Evolutionary conservation across 2,797 vertebrate genomes (phyloP).

Genomic region (Monodelphis domestica): DNA sequence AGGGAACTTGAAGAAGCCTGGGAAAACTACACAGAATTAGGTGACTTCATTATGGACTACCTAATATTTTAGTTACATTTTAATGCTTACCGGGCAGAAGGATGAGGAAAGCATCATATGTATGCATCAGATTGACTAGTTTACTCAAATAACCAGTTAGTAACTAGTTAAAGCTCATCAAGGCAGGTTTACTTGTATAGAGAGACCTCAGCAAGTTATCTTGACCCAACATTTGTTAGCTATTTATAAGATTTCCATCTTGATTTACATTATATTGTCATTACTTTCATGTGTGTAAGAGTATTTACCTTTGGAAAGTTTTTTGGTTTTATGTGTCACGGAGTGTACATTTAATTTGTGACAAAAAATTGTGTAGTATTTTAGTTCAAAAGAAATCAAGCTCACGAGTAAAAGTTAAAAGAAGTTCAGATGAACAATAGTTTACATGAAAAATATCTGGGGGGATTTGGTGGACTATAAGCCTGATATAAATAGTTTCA

Average conservation of each 20-base stretch:
- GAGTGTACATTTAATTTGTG: background rate
- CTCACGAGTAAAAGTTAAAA: no score
- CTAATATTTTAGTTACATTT: slow-evolving; percentile 35
- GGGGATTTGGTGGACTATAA: background rate
- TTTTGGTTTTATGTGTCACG: slow-evolving; percentile 2
- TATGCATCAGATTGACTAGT: background rate
- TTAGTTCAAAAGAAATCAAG: no score
- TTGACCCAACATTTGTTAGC: background rate
- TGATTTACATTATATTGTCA: background rate
- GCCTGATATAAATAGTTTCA: background rate
- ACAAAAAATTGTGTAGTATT: background rate
- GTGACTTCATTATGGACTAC: slow-evolving; percentile 27
- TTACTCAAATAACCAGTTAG: background rate
- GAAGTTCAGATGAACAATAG: background rate
- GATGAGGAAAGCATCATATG: background rate
- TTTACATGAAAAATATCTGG: no score
- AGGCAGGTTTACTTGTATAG: background rate
- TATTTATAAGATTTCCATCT: background rate
- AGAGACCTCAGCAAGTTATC: background rate
- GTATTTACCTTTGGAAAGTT: background rate
- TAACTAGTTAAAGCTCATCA: background rate
- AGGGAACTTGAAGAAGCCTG: slow-evolving; percentile 38
- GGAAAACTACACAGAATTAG: slow-evolving; percentile 42
- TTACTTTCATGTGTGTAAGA: background rate
- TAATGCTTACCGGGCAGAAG: slow-evolving; percentile 19